Evolutionary conservation across 2,888 invertebrate genomes (phyloP), one percentile per base, ranked within the genome.

Genomic region (Andrena camellia): DNA sequence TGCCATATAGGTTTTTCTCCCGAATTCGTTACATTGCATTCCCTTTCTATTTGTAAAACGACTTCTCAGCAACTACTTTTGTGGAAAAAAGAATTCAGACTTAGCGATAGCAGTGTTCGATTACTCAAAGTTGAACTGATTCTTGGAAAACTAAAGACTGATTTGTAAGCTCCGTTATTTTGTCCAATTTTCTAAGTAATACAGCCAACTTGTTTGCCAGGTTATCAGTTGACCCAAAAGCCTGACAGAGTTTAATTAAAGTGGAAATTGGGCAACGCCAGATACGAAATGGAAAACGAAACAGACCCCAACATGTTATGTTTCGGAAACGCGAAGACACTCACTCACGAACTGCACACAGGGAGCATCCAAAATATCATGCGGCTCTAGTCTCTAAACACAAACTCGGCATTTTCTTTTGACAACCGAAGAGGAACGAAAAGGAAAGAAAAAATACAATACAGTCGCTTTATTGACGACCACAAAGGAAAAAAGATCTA

Each of bases 301-400:
- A 2, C n/a, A n/a, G 10, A 52, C 59, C 23, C 2, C 54, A 5
- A 59, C 52, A 35, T 5, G 62, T 64, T 33, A 8, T 17, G 0
- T n/a, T 54, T 6, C 50, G 1, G n/a, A 33, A 68, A 54, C n/a
- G 57, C n/a, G n/a, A 67, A 78, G 10, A 67, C 50, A 50, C 26
- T 74, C 60, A 26, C 42, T 64, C 77, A 54, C 8, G 8, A 50
- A 59, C n/a, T 54, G 10, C 23, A 48, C n/a, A 60, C 3, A 23
- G 5, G 29, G 8, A 54, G 26, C 33, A 60, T 70, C 13, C 59
- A 67, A 54, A 17, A 50, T 26, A 71, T 71, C 80, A 71, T 71
- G 70, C 26, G n/a, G 68, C 76, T 64, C 29, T 59, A 1, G 1
- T 23, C 2, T 13, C 52, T 6, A 4, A 72, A 29, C 54, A 72